phyloP scores from a whole-genome alignment of 2,797 vertebrate genomes.

The Botia almorhae region DNA sequence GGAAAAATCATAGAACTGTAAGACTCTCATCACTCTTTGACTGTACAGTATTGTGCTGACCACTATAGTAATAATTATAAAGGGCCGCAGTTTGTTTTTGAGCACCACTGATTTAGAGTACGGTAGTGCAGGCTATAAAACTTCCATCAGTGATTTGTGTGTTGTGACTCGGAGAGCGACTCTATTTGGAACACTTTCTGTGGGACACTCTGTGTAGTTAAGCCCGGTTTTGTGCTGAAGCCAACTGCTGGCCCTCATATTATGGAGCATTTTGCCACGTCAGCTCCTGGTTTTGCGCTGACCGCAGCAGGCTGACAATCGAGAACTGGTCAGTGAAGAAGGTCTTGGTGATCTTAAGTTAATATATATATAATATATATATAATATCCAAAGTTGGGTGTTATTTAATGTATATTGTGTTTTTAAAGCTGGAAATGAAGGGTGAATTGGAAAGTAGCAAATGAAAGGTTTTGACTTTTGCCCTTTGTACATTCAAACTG shows the following conservation, averaged over 20 bases:
- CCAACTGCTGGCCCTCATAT: constrained; percentile 54
- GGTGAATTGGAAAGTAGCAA: not conserved
- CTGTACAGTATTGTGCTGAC: not conserved
- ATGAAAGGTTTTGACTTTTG: not conserved
- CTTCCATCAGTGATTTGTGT: constrained; percentile 27
- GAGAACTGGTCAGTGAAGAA: constrained; percentile 53
- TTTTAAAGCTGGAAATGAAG: not conserved
- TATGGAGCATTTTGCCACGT: constrained; percentile 70
- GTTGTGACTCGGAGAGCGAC: not conserved
- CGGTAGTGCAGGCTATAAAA: constrained; percentile 12
- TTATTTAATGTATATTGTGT: not conserved
- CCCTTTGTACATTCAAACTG: no score
- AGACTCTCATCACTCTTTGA: not conserved
- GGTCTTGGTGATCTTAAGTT: constrained; percentile 50
- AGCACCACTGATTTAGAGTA: constrained; percentile 1
- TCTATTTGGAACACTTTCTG: constrained; percentile 22
- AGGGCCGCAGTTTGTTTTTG: not conserved
- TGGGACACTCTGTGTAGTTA: constrained; percentile 9
- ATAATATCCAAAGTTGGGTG: not conserved
- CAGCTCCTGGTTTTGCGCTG: constrained; percentile 74
- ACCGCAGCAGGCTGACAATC: constrained; percentile 65
- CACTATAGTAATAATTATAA: not conserved
- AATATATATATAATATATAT: not conserved
- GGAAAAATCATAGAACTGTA: not conserved
- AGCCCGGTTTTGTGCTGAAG: constrained; percentile 15